phyloP scores from a whole-genome alignment of 2,113 vertebrate genomes.

The Ondatra zibethicus region DNA sequence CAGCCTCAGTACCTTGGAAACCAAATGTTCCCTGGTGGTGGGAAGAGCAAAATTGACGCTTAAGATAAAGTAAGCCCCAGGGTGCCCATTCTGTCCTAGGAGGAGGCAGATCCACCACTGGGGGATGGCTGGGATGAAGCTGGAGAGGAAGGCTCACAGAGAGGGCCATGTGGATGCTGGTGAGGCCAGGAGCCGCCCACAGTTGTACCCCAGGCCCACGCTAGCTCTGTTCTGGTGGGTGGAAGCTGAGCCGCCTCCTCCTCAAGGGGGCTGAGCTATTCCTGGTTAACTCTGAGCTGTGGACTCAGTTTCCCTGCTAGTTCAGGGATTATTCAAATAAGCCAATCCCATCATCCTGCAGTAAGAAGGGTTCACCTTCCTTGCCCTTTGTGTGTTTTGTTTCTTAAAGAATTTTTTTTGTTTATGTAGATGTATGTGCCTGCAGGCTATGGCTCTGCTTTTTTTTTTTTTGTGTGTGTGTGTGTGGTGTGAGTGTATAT shows the following conservation, averaged over 20 bases:
- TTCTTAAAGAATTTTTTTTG: neutral
- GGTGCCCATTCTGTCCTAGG: neutral
- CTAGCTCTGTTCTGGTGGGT: neutral
- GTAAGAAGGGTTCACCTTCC: neutral
- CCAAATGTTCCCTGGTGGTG: neutral
- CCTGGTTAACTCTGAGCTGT: neutral
- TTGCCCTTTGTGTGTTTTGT: neutral
- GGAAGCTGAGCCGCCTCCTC: neutral
- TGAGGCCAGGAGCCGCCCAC: neutral
- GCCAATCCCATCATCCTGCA: neutral
- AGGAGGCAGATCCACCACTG: neutral
- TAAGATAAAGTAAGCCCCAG: neutral
- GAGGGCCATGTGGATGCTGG: accelerated
- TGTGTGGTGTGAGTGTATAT: too few relatives aligned
- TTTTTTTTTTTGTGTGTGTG: too few relatives aligned
- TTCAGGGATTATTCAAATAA: neutral
- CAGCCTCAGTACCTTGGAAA: neutral
- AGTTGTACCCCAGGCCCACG: too few relatives aligned
- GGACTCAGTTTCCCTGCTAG: neutral
- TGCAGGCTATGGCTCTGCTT: neutral
- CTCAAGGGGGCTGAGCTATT: neutral
- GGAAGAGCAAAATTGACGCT: neutral
- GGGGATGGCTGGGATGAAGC: neutral
- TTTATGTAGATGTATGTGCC: neutral
- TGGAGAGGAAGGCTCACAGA: neutral